Evolutionary conservation across 2,113 vertebrate genomes (phyloP).

Genomic region (Nibea coibor): DNA sequence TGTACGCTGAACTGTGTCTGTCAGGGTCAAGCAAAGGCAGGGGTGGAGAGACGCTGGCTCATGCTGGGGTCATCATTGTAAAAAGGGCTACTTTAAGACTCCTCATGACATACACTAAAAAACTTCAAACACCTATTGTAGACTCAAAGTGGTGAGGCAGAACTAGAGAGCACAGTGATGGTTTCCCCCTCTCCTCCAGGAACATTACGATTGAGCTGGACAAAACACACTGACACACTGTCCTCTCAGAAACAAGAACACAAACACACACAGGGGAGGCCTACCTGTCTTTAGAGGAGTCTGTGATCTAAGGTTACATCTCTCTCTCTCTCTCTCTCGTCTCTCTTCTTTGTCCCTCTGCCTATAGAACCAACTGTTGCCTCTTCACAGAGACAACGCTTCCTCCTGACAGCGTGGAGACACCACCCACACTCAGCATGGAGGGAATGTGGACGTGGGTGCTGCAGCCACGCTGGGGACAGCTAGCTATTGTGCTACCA

Average conservation of each 20-base stretch:
- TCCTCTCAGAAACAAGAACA: background rate
- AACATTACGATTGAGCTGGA: background rate
- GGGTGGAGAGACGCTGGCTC: background rate
- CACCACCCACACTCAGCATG: constrained; percentile 55
- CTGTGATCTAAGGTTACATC: constrained; percentile 6
- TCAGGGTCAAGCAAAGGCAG: background rate
- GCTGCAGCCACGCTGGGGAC: constrained; percentile 48
- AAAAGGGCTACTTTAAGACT: background rate
- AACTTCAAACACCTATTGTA: too few species aligned
- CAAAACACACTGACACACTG: background rate
- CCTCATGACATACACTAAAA: background rate
- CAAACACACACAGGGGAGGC: constrained; percentile 7
- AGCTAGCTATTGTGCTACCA: constrained; percentile 61
- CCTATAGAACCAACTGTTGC: constrained; percentile 7
- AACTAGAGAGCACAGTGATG: background rate
- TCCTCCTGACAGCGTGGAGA: constrained; percentile 28
- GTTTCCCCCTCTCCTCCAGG: background rate
- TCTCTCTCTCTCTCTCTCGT: constrained; percentile 10
- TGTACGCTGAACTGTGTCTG: background rate
- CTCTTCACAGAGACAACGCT: constrained; percentile 19
- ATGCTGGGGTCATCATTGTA: background rate
- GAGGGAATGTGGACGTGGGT: constrained; percentile 75
- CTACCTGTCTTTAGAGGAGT: constrained; percentile 34
- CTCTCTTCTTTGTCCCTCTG: constrained; percentile 2
- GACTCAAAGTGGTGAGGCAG: background rate